Percentiles rank a stretch among this genome's conserved stretches.
Conservation (phyloP, 2,888 invertebrate genomes). For the Encarsia formosa region DNA sequence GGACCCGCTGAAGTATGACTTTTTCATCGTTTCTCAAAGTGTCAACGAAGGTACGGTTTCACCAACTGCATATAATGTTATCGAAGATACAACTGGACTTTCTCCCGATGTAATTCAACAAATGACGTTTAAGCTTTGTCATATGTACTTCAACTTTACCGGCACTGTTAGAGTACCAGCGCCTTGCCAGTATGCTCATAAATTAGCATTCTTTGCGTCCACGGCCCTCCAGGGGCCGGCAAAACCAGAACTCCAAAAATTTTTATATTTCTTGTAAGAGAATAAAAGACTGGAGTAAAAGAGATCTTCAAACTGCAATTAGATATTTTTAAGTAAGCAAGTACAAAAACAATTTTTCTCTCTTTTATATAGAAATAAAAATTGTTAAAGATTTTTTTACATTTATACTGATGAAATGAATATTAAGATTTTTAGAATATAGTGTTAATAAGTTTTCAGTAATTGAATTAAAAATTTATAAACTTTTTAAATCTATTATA, state of each 20-base stretch:
- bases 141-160: constrained; percentile 88
- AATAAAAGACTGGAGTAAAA: too few relatives aligned
- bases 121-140: constrained; percentile 76
- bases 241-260: constrained; percentile 56
- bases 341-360: too few relatives aligned
- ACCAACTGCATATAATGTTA: constrained; percentile 84
- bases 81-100: constrained; percentile 68
- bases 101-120: constrained; percentile 71
- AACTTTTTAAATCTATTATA: too few relatives aligned
- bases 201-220: constrained; percentile 79
- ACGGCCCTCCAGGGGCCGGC: constrained; percentile 70
- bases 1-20: constrained; percentile 73
- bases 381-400: too few relatives aligned
- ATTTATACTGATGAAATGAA: too few relatives aligned
- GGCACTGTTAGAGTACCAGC: constrained; percentile 72
- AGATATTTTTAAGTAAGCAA: too few relatives aligned
- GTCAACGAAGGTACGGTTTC: constrained; percentile 84
- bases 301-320: too few relatives aligned
- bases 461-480: too few relatives aligned
- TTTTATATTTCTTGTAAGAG: constrained; percentile 68
- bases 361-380: too few relatives aligned
- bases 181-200: constrained; percentile 90
- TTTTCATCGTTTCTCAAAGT: constrained; percentile 81
- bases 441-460: too few relatives aligned
- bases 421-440: too few relatives aligned